Conservation (phyloP, 2,797 vertebrate genomes). For the Falco cherrug region DNA sequence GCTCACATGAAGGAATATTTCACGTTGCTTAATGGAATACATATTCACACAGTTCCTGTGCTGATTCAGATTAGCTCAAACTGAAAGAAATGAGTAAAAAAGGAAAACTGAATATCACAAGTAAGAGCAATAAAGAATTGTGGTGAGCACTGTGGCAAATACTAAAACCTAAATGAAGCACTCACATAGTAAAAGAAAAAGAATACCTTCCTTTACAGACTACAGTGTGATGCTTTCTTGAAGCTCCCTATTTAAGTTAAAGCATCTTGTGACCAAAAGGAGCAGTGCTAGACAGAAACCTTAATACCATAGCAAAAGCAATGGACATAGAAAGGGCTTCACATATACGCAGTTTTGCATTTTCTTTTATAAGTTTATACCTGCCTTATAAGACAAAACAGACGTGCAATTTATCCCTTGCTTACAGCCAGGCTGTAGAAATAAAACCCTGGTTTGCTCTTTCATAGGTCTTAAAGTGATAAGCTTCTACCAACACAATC, state of each 20-base stretch:
- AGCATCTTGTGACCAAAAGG: not conserved
- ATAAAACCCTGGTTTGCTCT: not conserved
- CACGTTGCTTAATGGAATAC: not conserved
- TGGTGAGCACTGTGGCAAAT: not conserved
- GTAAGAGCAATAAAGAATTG: not conserved
- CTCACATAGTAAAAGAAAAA: not conserved
- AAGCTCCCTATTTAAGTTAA: not conserved
- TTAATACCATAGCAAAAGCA: not conserved
- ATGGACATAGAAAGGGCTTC: not conserved
- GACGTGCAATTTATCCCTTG: not conserved
- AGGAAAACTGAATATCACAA: not conserved
- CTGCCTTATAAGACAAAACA: not conserved
- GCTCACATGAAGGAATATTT: not conserved
- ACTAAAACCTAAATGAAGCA: not conserved
- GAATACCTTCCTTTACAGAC: not conserved
- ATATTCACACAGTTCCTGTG: not conserved
- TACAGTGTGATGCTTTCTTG: not conserved
- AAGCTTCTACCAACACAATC: not conserved
- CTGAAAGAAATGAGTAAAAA: not conserved
- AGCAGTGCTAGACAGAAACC: not conserved
- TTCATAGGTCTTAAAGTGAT: not conserved
- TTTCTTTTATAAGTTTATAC: not conserved
- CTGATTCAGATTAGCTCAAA: not conserved
- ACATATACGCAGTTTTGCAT: not conserved
- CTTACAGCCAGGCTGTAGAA: not conserved